Evolutionary conservation across 2,888 invertebrate species (phyloP), one percentile per base, ranked within the genome.

Genomic region (Epistrophe grossulariae): DNA sequence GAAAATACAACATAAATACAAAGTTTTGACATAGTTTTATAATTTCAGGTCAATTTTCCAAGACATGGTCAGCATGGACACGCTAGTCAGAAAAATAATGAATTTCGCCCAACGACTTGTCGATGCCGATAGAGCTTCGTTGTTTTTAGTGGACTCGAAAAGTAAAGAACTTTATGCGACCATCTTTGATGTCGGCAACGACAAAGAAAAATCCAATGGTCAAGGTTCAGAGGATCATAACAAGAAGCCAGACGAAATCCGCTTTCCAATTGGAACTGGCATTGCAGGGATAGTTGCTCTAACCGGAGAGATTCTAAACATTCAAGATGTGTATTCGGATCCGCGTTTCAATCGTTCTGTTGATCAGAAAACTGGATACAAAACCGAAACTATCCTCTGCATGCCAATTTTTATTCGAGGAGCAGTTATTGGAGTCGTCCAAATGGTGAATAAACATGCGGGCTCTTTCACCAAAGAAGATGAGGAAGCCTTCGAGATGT

Each of bases 361-460:
- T 0, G 96, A 96, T 90, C 95, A 95, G 90, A 92, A 94, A 3
- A 96, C 95, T 2, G 95, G 95, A 0, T 95, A 95, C 89, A 94
- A 94, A 89, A 97, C 97, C 0, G 94, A 95, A 88, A 95, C 95
- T 35, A 97, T 97, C 55, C 94, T 97, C 0, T 97, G 97, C 92
- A 97, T 97, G 97, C 98, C 97, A 0, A 96, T 98, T 55, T 97
- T 96, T 92, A 97, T 96, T 19, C 93, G 96, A 79, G 95, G 96
- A 45, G 94, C 94, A 84, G 95, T 97, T 10, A 97, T 97, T 82
- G 97, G 97, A 2, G 97, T 97, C 0, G 97, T 97, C 0, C 97
- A 98, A 93, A 97, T 97, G 97, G 97, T 97, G 0, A 95, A 95
- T 89, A 95, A 95, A 90, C 93, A 94, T 19, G 92, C 93, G n/a